Conservation (phyloP, 35 echinoderm and acorn worm genomes). For the Lytechinus variegatus region DNA sequence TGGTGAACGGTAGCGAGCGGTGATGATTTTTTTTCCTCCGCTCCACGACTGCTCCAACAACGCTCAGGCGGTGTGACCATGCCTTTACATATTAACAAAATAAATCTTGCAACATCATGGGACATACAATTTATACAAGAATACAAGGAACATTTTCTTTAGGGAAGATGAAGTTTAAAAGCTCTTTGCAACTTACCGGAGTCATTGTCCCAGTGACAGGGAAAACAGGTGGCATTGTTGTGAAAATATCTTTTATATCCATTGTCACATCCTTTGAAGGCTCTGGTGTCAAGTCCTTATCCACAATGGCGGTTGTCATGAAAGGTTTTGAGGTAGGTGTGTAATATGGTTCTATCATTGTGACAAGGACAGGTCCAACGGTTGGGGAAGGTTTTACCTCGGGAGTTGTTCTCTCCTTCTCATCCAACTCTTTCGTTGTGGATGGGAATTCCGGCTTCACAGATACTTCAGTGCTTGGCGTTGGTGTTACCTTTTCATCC, state of each 20-base stretch:
- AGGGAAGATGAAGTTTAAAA: background rate
- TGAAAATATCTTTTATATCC: slow-evolving; percentile 23
- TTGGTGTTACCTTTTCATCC: background rate
- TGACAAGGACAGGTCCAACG: background rate
- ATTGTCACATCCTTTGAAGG: slow-evolving; percentile 20
- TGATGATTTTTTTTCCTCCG: too few relatives aligned
- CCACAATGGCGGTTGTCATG: slow-evolving; percentile 1
- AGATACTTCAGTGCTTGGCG: background rate
- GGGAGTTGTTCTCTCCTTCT: background rate
- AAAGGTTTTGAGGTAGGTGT: slow-evolving; percentile 21
- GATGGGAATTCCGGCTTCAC: background rate
- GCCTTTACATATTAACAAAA: too few relatives aligned
- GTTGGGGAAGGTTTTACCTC: slow-evolving; percentile 12
- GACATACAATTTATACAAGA: too few relatives aligned
- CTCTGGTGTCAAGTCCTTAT: background rate
- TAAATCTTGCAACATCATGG: too few relatives aligned
- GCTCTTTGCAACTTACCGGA: background rate
- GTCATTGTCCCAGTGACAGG: background rate
- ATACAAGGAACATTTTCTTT: background rate
- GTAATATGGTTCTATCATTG: background rate
- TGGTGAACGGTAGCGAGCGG: too few relatives aligned
- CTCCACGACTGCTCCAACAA: too few relatives aligned
- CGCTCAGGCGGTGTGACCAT: too few relatives aligned
- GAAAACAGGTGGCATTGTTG: background rate
- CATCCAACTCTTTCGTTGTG: background rate